phyloP scores from a whole-genome alignment of 2,113 vertebrate species.

The Epinephelus moara region DNA sequence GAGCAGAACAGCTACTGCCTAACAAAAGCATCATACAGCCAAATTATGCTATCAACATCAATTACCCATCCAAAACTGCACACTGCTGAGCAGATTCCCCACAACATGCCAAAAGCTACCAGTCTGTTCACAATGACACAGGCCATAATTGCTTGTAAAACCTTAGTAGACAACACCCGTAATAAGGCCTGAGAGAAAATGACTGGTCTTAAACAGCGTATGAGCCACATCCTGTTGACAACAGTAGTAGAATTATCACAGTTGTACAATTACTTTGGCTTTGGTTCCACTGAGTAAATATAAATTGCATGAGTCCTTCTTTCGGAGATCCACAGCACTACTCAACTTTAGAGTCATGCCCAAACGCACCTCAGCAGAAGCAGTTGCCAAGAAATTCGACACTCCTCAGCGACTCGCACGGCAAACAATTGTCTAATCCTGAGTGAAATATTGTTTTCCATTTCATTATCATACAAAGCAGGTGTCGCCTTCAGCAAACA shows the following conservation, averaged over 20 bases:
- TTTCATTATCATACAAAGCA: slow-evolving; percentile 67
- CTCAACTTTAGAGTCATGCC: not conserved
- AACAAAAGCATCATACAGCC: not conserved
- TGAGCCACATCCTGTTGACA: not conserved
- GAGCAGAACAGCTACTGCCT: not conserved
- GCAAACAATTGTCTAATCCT: slow-evolving; percentile 61
- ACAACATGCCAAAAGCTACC: slow-evolving; percentile 25
- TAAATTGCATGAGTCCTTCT: slow-evolving; percentile 6
- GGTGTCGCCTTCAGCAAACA: slow-evolving; percentile 47
- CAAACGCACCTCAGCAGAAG: slow-evolving; percentile 13
- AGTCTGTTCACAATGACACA: slow-evolving; percentile 34
- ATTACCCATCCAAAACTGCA: slow-evolving; percentile 26
- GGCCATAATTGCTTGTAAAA: slow-evolving; percentile 40
- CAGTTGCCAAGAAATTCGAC: slow-evolving; percentile 39
- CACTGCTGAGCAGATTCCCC: slow-evolving; percentile 28
- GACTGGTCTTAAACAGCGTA: not conserved
- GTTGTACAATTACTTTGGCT: not conserved
- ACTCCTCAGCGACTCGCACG: slow-evolving; percentile 8
- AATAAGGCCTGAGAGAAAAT: slow-evolving; percentile 3
- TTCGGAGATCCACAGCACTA: slow-evolving; percentile 1
- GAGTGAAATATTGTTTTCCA: slow-evolving; percentile 51
- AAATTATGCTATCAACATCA: slow-evolving; percentile 38
- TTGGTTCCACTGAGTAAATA: slow-evolving; percentile 21
- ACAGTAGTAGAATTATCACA: not conserved
- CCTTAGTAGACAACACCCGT: slow-evolving; percentile 1